Evolutionary conservation across 2,888 invertebrate species (phyloP).

Genomic region (Cactoblastis cactorum): DNA sequence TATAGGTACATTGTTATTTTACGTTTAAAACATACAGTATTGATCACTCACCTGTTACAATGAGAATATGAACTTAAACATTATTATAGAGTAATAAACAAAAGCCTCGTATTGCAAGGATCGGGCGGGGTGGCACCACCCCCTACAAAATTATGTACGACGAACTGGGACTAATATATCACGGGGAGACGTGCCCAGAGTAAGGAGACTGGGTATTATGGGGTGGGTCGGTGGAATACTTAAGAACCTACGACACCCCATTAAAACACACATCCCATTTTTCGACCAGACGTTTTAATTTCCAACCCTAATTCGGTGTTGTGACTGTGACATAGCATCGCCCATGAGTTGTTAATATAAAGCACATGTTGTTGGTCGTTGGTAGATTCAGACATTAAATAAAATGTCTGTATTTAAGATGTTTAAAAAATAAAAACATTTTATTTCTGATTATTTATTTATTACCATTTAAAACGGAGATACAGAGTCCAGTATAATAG

Average conservation of each 20-base stretch:
- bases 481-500: no score
- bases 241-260: slow-evolving; percentile 79
- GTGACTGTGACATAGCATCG: not conserved
- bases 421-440: no score
- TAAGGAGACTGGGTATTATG: slow-evolving; percentile 77
- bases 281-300: slow-evolving; percentile 74
- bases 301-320: slow-evolving; percentile 28
- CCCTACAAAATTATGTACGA: slow-evolving; percentile 79
- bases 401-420: no score
- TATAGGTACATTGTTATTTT: no score
- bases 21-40: not conserved
- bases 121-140: slow-evolving; percentile 58
- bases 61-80: slow-evolving; percentile 22
- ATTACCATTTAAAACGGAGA: no score
- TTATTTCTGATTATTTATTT: no score
- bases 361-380: no score
- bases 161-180: slow-evolving; percentile 80
- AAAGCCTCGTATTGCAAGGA: slow-evolving; percentile 73
- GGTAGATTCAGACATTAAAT: no score
- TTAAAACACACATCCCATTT: slow-evolving; percentile 78
- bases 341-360: no score
- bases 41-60: slow-evolving; percentile 7
- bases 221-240: slow-evolving; percentile 77
- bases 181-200: slow-evolving; percentile 78
- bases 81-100: slow-evolving; percentile 73